Evolutionary conservation across 2,888 invertebrate species (phyloP).

Genomic region (Synanthedon vespiformis): DNA sequence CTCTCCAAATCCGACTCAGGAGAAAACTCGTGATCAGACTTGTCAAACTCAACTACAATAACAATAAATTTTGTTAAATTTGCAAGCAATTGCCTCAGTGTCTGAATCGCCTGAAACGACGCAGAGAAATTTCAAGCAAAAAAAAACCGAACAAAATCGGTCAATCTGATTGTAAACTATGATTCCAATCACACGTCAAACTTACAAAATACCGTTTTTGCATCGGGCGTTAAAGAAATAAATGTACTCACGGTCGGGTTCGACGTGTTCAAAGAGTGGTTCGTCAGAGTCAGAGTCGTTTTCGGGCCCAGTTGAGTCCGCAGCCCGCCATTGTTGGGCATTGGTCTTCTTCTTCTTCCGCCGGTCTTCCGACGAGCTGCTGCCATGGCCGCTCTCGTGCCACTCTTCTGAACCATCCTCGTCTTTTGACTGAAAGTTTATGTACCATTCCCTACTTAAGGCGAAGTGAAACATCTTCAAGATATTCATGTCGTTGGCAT

Average conservation of each 20-base stretch:
- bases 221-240: no score
- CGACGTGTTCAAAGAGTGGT: constrained; percentile 46
- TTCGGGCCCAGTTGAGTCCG: constrained; percentile 48
- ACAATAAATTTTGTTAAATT: not conserved
- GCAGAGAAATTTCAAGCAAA: no score
- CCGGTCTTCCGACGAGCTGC: constrained; percentile 20
- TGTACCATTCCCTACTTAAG: no score
- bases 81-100: no score
- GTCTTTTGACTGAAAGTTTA: constrained; percentile 12
- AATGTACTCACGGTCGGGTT: constrained; percentile 39
- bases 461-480: not conserved
- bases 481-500: no score
- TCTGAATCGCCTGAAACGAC: no score
- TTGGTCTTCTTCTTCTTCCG: constrained; percentile 5
- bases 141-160: not conserved
- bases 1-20: constrained; percentile 85
- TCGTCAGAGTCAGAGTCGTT: constrained; percentile 54
- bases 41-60: constrained; percentile 49
- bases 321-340: constrained; percentile 29
- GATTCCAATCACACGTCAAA: no score
- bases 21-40: constrained; percentile 93
- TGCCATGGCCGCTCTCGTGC: constrained; percentile 41
- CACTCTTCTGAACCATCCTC: constrained; percentile 55
- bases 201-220: no score
- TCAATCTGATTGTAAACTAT: no score